These are phyloP conservation scores for Spatulosminthurus flaviceps DNA, from an alignment of 2,888 invertebrate species.

Conservation along the genomic window DNA sequence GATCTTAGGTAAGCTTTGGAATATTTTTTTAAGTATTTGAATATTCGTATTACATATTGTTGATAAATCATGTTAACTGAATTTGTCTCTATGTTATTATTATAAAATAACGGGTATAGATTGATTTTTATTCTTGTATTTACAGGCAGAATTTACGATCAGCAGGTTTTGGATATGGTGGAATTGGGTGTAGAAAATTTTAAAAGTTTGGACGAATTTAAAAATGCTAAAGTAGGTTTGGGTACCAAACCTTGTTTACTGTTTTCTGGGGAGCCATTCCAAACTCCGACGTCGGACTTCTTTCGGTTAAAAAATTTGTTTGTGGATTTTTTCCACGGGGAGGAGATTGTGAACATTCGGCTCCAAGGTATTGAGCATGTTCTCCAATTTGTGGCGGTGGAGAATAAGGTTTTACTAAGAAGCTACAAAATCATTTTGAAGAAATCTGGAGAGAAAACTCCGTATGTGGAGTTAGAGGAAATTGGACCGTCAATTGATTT, in stretches of 20 bases:
- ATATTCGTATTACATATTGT: not conserved
- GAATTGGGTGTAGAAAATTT: conserved; percentile 91
- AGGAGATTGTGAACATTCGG: conserved; percentile 80
- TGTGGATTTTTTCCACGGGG: conserved; percentile 91
- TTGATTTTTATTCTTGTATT: conserved; percentile 52
- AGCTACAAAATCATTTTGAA: conserved; percentile 83
- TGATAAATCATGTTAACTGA: too few species aligned
- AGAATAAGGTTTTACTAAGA: conserved; percentile 81
- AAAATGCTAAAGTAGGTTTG: conserved; percentile 77
- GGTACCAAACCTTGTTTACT: conserved; percentile 91
- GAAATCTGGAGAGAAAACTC: conserved; percentile 88
- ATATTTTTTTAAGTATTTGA: too few species aligned
- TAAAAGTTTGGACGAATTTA: conserved; percentile 81
- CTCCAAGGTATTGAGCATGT: conserved; percentile 95
- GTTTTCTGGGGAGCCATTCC: conserved; percentile 92
- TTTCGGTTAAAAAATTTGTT: conserved; percentile 87
- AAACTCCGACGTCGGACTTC: conserved; percentile 77
- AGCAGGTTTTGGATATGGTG: conserved; percentile 92
- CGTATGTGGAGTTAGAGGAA: conserved; percentile 90
- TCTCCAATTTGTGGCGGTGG: conserved; percentile 85
- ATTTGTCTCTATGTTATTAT: too few species aligned
- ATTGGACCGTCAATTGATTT: conserved; percentile 95
- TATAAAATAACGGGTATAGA: too few species aligned
- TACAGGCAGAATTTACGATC: conserved; percentile 82
- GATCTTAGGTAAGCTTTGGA: conserved; percentile 78